phyloP scores from a whole-genome alignment of 1,140 invertebrate genomes.

The Drosophila arawakana region DNA sequence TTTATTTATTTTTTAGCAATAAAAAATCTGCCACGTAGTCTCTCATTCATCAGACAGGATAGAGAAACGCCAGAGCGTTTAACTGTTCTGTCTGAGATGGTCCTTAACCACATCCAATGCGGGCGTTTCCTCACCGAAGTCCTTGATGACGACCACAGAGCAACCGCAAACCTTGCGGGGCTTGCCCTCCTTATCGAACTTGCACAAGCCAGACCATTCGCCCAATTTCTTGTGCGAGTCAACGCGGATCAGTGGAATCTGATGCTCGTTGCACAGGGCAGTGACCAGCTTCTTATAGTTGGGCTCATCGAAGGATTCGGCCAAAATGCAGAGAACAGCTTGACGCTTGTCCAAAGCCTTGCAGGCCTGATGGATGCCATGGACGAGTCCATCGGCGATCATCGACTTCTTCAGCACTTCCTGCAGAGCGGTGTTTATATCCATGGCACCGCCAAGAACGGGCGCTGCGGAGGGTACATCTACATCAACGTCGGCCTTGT shows the following conservation, averaged over 20 bases:
- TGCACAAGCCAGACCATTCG: slow-evolving; percentile 99
- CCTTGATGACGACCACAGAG: slow-evolving; percentile 99
- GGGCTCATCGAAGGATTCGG: slow-evolving; percentile 99
- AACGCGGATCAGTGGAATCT: slow-evolving; percentile 97
- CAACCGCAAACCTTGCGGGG: slow-evolving; percentile 99
- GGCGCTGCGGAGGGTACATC: slow-evolving; percentile 87
- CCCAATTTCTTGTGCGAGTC: slow-evolving; percentile 99
- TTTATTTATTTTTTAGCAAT: slow-evolving; percentile 67
- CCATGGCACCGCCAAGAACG: slow-evolving; percentile 90
- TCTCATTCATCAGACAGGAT: slow-evolving; percentile 72
- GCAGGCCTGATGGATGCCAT: slow-evolving; percentile 98
- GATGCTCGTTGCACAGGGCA: slow-evolving; percentile 98
- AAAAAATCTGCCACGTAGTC: slow-evolving; percentile 72
- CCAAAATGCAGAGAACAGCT: slow-evolving; percentile 97
- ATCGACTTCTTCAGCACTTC: slow-evolving; percentile 98
- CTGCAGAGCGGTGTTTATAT: slow-evolving; percentile 97
- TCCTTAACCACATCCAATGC: slow-evolving; percentile 96
- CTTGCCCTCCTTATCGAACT: slow-evolving; percentile 99
- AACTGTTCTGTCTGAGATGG: slow-evolving; percentile 90
- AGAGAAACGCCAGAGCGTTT: slow-evolving; percentile 50
- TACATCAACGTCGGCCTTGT: slow-evolving; percentile 88
- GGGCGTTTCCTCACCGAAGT: slow-evolving; percentile 98
- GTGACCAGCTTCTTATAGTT: slow-evolving; percentile 99
- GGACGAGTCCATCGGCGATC: slow-evolving; percentile 96
- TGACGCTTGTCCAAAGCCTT: slow-evolving; percentile 99